Conservation (phyloP, 2,797 vertebrate genomes). For the Aldrovandia affinis region DNA sequence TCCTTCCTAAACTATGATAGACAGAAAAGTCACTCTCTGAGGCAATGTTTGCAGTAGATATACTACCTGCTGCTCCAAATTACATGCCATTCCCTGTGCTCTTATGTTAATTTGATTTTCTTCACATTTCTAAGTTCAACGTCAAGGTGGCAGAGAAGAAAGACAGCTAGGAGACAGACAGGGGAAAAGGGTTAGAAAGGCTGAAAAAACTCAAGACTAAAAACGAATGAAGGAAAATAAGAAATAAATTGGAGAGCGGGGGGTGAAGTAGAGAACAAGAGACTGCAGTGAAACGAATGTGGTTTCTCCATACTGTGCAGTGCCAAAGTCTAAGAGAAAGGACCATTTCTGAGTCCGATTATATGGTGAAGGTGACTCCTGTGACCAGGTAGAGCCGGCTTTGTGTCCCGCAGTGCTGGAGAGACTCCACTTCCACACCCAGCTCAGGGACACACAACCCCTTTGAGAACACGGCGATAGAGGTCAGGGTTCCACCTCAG, state of each 20-base stretch:
- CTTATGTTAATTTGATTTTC: constrained; percentile 7
- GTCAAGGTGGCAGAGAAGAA: constrained; percentile 6
- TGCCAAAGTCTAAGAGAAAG: not conserved
- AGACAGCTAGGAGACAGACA: not conserved
- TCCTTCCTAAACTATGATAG: constrained; percentile 26
- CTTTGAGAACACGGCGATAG: not conserved
- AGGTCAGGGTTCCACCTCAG: not conserved
- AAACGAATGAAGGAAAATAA: not conserved
- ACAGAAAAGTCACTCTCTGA: constrained; percentile 17
- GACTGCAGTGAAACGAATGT: constrained; percentile 46
- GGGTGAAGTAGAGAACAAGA: constrained; percentile 32
- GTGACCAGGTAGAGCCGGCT: constrained; percentile 5
- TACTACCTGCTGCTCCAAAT: constrained; percentile 20
- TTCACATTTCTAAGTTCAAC: not conserved
- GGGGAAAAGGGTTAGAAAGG: not conserved
- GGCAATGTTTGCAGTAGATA: constrained; percentile 27
- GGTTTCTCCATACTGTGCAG: constrained; percentile 37
- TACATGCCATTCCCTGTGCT: not conserved
- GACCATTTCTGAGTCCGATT: constrained; percentile 39
- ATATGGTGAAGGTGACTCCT: constrained; percentile 52
- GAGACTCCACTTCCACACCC: not conserved
- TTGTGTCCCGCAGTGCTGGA: not conserved
- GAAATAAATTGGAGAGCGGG: not conserved
- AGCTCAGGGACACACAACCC: not conserved
- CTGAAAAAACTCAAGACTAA: no score